phyloP scores from a whole-genome alignment of 2,797 vertebrate species.

The Pseudotriccus pelzelni region DNA sequence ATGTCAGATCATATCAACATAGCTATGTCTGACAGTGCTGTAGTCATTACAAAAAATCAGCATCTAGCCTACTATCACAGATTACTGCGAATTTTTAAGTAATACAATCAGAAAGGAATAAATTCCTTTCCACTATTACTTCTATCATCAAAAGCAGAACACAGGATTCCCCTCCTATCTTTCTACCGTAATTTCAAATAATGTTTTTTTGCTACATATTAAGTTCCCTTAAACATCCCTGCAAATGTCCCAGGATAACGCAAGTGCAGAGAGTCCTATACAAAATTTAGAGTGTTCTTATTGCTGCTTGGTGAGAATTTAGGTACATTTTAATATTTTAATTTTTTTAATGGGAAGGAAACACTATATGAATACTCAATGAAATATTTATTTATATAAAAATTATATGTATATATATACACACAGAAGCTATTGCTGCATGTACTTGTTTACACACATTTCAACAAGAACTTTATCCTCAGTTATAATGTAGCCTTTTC shows the following conservation, averaged over 20 bases:
- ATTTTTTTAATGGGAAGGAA: background rate
- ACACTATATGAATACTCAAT: background rate
- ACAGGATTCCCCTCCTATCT: background rate
- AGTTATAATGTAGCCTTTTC: background rate
- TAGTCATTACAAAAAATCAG: conserved; percentile 1
- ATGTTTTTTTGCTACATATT: background rate
- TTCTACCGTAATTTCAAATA: conserved; percentile 1
- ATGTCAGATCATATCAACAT: background rate
- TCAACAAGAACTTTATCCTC: background rate
- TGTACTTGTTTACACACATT: background rate
- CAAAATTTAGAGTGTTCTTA: background rate
- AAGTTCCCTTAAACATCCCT: conserved; percentile 5
- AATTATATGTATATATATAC: background rate
- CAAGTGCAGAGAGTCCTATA: background rate
- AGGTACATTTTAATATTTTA: no score
- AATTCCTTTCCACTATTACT: background rate
- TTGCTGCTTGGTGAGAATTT: background rate
- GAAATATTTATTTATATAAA: background rate
- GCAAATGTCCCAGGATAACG: background rate
- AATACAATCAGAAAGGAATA: background rate
- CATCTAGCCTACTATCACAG: background rate
- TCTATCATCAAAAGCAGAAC: background rate
- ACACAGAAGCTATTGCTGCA: background rate
- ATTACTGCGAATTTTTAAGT: conserved; percentile 18
- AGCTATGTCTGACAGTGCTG: background rate